phyloP scores from a whole-genome alignment of 2,797 vertebrate genomes.

The Moxostoma hubbsi region DNA sequence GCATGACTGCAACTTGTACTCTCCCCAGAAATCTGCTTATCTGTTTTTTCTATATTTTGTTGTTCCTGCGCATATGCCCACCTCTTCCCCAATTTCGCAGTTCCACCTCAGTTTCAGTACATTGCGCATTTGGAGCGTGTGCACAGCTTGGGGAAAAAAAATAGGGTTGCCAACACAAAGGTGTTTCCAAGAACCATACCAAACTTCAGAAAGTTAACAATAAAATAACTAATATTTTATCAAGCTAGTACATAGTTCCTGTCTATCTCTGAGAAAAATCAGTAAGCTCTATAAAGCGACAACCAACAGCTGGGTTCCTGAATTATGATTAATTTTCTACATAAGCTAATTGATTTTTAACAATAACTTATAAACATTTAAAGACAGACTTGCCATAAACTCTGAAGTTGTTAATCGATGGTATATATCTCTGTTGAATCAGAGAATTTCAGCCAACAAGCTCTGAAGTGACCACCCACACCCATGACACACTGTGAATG shows the following conservation, averaged over 20 bases:
- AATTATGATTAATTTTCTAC: too few species aligned
- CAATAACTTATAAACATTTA: too few species aligned
- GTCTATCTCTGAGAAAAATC: constrained; percentile 12
- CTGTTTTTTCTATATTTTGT: constrained; percentile 46
- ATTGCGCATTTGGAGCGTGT: constrained; percentile 69
- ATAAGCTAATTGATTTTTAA: too few species aligned
- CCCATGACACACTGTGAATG: too few species aligned
- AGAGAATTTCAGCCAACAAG: too few species aligned
- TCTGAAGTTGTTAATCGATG: too few species aligned
- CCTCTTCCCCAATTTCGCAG: constrained; percentile 69
- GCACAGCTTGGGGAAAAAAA: constrained; percentile 53
- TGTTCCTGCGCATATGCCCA: constrained; percentile 44
- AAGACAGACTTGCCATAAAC: too few species aligned
- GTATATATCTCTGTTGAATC: too few species aligned
- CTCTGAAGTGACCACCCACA: too few species aligned
- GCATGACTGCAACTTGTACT: constrained; percentile 46
- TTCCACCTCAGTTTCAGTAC: constrained; percentile 68
- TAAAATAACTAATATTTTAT: background rate
- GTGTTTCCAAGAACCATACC: constrained; percentile 52
- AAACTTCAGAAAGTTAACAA: constrained; percentile 9
- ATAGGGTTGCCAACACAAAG: constrained; percentile 56
- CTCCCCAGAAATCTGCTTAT: constrained; percentile 34
- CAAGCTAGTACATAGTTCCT: constrained; percentile 6
- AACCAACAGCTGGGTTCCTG: background rate
- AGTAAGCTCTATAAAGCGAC: background rate